These are phyloP conservation scores for Forbesichthys papilliferus DNA, from an alignment of 2,113 vertebrate species.

Conservation along the genomic window DNA sequence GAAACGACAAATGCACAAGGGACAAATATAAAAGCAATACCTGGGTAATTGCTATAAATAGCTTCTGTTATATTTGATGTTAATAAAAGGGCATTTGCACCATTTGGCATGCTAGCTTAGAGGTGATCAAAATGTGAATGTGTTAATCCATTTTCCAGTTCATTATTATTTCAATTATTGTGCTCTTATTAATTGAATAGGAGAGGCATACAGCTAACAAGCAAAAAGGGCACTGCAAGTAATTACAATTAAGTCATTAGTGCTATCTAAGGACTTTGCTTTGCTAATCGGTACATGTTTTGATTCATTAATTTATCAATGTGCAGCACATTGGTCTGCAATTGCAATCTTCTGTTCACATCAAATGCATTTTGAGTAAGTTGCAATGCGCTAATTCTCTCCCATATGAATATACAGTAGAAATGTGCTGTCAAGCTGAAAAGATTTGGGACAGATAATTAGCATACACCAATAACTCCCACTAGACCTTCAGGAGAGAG, in stretches of 20 bases:
- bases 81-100: no score
- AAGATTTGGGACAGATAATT: not conserved
- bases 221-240: constrained; percentile 38
- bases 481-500: not conserved
- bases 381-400: no score
- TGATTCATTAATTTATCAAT: constrained; percentile 21
- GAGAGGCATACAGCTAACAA: not conserved
- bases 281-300: constrained; percentile 27
- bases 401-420: not conserved
- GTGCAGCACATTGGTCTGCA: not conserved
- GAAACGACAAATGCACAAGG: constrained; percentile 88
- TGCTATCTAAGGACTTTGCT: constrained; percentile 22
- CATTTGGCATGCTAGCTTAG: no score
- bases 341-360: constrained; percentile 17
- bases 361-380: not conserved
- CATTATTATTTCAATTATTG: constrained; percentile 25
- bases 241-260: constrained; percentile 42
- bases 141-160: not conserved
- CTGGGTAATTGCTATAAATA: constrained; percentile 42
- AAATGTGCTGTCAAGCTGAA: no score
- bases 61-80: no score
- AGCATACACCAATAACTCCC: not conserved
- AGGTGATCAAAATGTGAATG: constrained; percentile 24
- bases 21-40: constrained; percentile 66
- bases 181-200: constrained; percentile 20